Evolutionary conservation across 2,888 invertebrate species (phyloP).

Genomic region (Plagiodera versicolora): DNA sequence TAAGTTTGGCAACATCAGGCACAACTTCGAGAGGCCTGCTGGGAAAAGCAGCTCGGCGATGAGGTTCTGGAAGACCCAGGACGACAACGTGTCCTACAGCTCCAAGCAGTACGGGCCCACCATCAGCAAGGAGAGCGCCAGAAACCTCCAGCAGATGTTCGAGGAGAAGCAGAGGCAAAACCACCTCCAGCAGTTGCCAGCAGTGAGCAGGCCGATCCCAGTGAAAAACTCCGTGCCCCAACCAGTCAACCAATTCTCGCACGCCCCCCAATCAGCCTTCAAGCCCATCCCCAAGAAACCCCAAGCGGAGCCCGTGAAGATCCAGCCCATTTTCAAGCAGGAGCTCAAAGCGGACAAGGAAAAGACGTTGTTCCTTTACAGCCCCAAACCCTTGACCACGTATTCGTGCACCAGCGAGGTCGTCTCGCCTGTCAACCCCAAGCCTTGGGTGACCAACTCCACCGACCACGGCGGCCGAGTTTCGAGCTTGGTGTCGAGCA

Average conservation of each 20-base stretch:
- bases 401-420: conserved; percentile 24
- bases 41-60: conserved; percentile 59
- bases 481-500: conserved; percentile 58
- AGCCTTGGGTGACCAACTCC: conserved; percentile 58
- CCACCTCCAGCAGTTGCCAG: conserved; percentile 41
- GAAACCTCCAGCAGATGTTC: conserved; percentile 50
- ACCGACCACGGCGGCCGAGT: conserved; percentile 56
- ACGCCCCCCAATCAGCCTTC: conserved; percentile 77
- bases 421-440: conserved; percentile 35
- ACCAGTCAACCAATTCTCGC: conserved; percentile 73
- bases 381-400: conserved; percentile 48
- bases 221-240: conserved; percentile 58
- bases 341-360: conserved; percentile 30
- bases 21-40: conserved; percentile 69
- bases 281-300: conserved; percentile 60
- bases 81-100: conserved; percentile 53
- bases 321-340: conserved; percentile 34
- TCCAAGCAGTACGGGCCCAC: conserved; percentile 50
- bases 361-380: conserved; percentile 48
- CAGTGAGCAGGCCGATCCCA: conserved; percentile 19
- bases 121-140: conserved; percentile 48
- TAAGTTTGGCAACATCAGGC: conserved; percentile 82
- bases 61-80: conserved; percentile 66
- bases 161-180: conserved; percentile 50
- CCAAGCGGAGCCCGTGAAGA: conserved; percentile 30